Evolutionary conservation across 35 echinoderm and acorn worm genomes (phyloP).

Genomic region (Ophioderma brevispina): DNA sequence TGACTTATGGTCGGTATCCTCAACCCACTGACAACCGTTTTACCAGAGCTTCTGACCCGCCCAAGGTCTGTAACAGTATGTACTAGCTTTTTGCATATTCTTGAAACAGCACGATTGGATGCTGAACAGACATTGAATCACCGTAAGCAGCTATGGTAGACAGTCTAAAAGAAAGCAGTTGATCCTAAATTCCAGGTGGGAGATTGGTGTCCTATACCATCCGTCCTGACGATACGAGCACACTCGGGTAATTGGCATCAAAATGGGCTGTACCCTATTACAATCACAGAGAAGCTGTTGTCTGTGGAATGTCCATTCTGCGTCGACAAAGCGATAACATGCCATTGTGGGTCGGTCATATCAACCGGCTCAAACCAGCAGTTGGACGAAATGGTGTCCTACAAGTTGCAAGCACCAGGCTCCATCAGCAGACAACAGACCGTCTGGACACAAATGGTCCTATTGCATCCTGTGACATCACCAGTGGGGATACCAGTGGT

Average conservation of each 20-base stretch:
- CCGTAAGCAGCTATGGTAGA: neutral
- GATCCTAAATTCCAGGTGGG: neutral
- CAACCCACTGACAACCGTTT: neutral
- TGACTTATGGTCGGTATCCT: neutral
- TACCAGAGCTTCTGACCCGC: neutral
- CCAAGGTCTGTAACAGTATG: conserved; percentile 28
- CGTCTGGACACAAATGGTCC: too few relatives aligned
- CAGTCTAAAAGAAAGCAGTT: neutral
- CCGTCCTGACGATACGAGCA: neutral
- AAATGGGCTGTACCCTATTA: conserved; percentile 29
- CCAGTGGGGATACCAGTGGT: too few relatives aligned
- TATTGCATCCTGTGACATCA: too few relatives aligned
- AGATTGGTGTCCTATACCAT: neutral
- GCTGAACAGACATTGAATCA: neutral
- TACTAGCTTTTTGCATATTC: neutral
- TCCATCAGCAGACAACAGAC: too few relatives aligned
- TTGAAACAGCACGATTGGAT: neutral
- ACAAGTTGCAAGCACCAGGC: too few relatives aligned
- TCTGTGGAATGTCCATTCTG: too few relatives aligned
- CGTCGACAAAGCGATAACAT: too few relatives aligned
- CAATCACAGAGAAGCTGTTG: too few relatives aligned
- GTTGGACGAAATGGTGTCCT: too few relatives aligned
- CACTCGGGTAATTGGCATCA: conserved; percentile 20
- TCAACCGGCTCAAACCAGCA: too few relatives aligned
- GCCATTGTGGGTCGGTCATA: too few relatives aligned